A percentile compares a stretch with the other conserved stretches of the same genome.
Evolutionary conservation across 2,888 invertebrate species (phyloP).

Genomic region (Corbicula japonica): DNA sequence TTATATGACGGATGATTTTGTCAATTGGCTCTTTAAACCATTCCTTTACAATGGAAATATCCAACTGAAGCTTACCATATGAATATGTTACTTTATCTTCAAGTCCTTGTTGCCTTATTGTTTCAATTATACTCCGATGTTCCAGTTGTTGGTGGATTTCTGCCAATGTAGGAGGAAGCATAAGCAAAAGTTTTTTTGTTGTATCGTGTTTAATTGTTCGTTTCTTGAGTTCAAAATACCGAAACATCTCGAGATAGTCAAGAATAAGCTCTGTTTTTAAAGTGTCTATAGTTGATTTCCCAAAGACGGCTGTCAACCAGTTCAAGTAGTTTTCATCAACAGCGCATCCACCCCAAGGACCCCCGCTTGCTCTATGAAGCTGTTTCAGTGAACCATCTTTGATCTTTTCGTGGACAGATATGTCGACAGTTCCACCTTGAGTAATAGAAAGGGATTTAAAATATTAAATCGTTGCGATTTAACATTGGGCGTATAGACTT

Average conservation of each 20-base stretch:
- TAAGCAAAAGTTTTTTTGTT: not conserved
- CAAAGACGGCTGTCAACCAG: not conserved
- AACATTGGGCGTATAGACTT: too few relatives aligned
- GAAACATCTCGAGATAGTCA: conserved; percentile 8
- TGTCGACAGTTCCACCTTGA: conserved; percentile 19
- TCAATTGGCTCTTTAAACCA: conserved; percentile 7
- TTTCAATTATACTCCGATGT: not conserved
- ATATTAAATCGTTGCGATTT: too few relatives aligned
- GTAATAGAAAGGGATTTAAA: too few relatives aligned
- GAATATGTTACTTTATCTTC: not conserved
- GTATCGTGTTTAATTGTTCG: not conserved
- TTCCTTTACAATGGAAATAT: not conserved
- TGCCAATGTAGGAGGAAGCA: not conserved
- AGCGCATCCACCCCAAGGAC: conserved; percentile 9
- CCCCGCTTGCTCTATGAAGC: conserved; percentile 19
- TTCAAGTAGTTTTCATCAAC: conserved; percentile 9
- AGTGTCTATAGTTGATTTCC: not conserved
- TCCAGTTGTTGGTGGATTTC: not conserved
- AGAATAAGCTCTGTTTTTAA: conserved; percentile 8
- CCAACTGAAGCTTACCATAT: not conserved
- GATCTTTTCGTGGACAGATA: conserved; percentile 16
- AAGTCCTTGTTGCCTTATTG: not conserved
- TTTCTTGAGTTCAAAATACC: conserved; percentile 5
- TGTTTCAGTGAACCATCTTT: not conserved
- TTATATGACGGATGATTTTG: not conserved